Evolutionary conservation across 2,888 invertebrate species (phyloP), one percentile per base, ranked within the genome.

Genomic region (Ophion slaviceki): DNA sequence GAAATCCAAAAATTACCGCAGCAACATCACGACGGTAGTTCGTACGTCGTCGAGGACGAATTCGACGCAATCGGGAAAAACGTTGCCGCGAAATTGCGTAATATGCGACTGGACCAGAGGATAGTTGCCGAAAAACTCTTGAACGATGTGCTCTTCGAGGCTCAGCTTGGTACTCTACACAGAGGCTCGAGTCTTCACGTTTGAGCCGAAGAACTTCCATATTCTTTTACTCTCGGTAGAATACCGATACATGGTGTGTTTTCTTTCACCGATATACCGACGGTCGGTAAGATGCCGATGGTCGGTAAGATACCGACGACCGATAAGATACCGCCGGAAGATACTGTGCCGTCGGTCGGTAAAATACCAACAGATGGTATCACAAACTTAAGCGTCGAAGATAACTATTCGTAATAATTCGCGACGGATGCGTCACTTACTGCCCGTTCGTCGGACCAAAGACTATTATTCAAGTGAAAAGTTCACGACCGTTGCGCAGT

Each of bases 131-230:
- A 94, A 86, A 95, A 94, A 88, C 90, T 94, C 47, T 90, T 95
- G 47, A 94, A 94, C 87, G 94, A 95, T 86, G 93, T 94, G 84
- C 88, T 95, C 28, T 94, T 94, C 87, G 94, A 94, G 87, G 94
- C 93, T 32, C 94, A 94, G 89, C 89, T 95, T 62, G 94, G 94
- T 20, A 94, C 92, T 80, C 92, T 94, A 80, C 92, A 93, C 85
- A 92, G 94, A 89, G 92, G 94, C 88, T 94, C 94, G 45, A 93
- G 90, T 88, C 91, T 94, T 79, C 92, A 93, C 66, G 92, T 93
- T 82, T 94, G 87, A 92, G 78, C 53, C 71, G 11, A 66, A 40
- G 8, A 53, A 72, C 14, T 57, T 17, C 6, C 3, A 17, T 14
- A 53, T 17, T 17, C 11, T 47, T 14, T 4, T 17, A 77, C 24